These are phyloP conservation scores for Pygoscelis antarcticus DNA, from an alignment of 2,113 vertebrate genomes.

Conservation along the genomic window DNA sequence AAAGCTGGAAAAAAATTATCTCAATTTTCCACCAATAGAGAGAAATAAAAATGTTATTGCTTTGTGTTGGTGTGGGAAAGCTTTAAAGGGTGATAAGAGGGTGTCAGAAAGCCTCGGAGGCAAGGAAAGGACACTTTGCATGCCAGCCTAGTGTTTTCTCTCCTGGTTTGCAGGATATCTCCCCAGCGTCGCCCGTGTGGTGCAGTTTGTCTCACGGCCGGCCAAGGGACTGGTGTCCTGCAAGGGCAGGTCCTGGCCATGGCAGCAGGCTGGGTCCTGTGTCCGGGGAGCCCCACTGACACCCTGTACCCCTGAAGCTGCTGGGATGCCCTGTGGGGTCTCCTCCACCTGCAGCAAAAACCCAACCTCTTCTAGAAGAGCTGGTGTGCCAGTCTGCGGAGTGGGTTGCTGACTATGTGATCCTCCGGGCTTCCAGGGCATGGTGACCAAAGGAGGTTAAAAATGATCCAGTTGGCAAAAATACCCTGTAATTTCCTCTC, in stretches of 20 bases:
- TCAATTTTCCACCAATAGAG: neutral
- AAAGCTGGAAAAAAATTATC: neutral
- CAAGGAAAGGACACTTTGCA: neutral
- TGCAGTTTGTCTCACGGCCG: neutral
- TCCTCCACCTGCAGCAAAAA: neutral
- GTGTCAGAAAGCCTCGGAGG: neutral
- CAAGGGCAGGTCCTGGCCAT: neutral
- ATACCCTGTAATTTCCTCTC: neutral
- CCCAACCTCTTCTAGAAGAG: neutral
- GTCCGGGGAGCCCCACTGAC: neutral
- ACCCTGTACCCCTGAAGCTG: neutral
- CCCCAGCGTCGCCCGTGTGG: rapidly evolving
- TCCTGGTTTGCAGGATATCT: neutral
- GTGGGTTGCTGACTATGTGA: neutral
- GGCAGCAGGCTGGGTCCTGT: neutral
- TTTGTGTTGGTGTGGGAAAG: neutral
- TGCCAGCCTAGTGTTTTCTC: neutral
- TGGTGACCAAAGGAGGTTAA: neutral
- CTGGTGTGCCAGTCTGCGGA: neutral
- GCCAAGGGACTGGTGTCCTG: neutral
- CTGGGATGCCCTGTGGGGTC: neutral
- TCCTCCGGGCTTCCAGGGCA: neutral
- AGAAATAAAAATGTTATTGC: neutral
- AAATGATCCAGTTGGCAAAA: constrained; percentile 16
- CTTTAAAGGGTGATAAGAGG: constrained; percentile 37